Base-by-base conservation (phyloP, 2,797 vertebrate genomes). In the Sphenodon punctatus region DNA sequence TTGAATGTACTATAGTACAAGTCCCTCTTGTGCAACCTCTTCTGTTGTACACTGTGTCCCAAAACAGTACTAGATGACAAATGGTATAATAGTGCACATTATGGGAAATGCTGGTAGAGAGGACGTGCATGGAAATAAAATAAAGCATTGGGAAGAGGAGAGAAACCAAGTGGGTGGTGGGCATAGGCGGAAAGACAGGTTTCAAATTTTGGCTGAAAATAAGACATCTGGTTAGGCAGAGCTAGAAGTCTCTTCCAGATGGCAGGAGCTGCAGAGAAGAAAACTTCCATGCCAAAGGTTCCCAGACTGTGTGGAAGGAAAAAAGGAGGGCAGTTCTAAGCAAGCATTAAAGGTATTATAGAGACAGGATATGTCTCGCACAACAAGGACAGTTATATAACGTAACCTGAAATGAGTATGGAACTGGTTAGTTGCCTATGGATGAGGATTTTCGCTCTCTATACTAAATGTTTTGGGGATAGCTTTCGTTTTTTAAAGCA, bases 11-110 rank as follows among this genome's bases (percentile, higher is more conserved):
- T 30, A 10, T 15, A 38, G 7, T 17, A 7, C 15, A 7, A 0
- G 22, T 36, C 27, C 1, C 22, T 5, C 0, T 1, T 1, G 0
- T 1, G 23, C 4, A 0, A 0, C 6, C 17, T 2, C 1, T 41
- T 27, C 20, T 5, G 1, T 1, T n/a, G 0, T 6, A 11, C 66
- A 42, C 45, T 34, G n/a, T 30, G 16, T 56, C 15, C 10, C 48
- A 4, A 53, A 1, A 68, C 76, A 41, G 14, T 38, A 25, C 22
- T 1, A 3, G n/a, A 66, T 39, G 63, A 64, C 19, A 14, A 61
- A 42, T 2, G 7, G n/a, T 48, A 38, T 0, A 0, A 69, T 38
- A 60, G 30, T 41, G 1, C 39, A 80, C 74, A 12, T 16, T 32
- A 45, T 48, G 48, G n/a, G 27, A 51, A 75, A 49, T 63, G 20